These are phyloP conservation scores for Nomada lathburiana DNA, from an alignment of 2,888 invertebrate genomes.

Conservation along the genomic window DNA sequence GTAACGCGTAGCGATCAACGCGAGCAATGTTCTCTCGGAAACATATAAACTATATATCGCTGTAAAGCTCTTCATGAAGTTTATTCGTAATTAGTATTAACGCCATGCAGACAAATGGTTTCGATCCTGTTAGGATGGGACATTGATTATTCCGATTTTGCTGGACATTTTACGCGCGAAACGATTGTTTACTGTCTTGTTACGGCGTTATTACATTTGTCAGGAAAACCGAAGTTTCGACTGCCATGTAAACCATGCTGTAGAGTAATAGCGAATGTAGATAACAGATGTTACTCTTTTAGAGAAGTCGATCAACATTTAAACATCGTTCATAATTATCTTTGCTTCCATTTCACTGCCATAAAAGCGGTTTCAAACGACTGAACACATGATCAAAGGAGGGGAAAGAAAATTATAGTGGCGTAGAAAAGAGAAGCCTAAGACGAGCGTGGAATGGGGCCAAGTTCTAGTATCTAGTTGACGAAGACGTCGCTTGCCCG, in stretches of 20 bases:
- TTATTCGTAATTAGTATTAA: background rate
- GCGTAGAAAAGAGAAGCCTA: slow-evolving; percentile 55
- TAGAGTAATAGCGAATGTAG: slow-evolving; percentile 32
- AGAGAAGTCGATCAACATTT: slow-evolving; percentile 60
- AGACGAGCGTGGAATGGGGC: slow-evolving; percentile 72
- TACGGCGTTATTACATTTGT: slow-evolving; percentile 7
- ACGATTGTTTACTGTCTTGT: background rate
- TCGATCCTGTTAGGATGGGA: background rate
- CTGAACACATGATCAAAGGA: slow-evolving; percentile 64
- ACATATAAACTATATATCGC: background rate
- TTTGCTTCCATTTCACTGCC: slow-evolving; percentile 78
- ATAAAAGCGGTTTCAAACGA: slow-evolving; percentile 61
- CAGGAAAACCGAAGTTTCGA: slow-evolving; percentile 14
- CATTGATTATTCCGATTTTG: background rate
- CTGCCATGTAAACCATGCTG: slow-evolving; percentile 60
- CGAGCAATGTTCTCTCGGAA: background rate
- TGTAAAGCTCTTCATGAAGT: background rate
- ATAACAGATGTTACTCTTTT: slow-evolving; percentile 46
- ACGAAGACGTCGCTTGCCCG: slow-evolving; percentile 76
- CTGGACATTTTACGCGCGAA: background rate
- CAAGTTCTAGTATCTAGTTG: slow-evolving; percentile 76
- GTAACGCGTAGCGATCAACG: slow-evolving; percentile 42
- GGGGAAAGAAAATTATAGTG: slow-evolving; percentile 13
- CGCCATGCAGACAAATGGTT: background rate
- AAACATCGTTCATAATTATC: slow-evolving; percentile 56